Base-by-base conservation (phyloP, 1,140 invertebrate species). In the Halictus rubicundus region DNA sequence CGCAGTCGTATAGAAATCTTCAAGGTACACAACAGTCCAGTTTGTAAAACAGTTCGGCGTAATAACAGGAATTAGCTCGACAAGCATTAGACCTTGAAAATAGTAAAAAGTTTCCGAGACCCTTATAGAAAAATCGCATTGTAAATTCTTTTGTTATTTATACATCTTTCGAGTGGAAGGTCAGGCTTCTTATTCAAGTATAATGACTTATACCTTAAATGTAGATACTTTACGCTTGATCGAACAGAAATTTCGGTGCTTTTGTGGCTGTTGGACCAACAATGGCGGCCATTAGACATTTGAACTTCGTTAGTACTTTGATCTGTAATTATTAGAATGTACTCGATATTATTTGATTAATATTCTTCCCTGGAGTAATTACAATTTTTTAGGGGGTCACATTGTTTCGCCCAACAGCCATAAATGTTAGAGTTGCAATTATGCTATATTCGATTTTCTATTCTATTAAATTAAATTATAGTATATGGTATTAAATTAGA, bases 131-230 rank as follows among this genome's bases (percentile, higher is more conserved):
- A 78, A 72, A 21, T 27, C n/a, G 25, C 25, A 23, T 68, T 49
- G 59, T 42, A 57, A 54, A 27, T 19, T 71, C 42, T 69, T 80
- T 54, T 52, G 65, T 27, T 73, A 65, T 79, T 72, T 73, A 73
- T 61, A 79, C 12, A 65, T 79, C 25, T 59, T 57, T 80, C n/a
- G 60, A 80, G 74, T 25, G 59, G 71, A 79, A 79, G 78, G 49
- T 52, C 63, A 71, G 73, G 52, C 39, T 66, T 74, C 4, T 65
- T 49, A 72, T 57, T 70, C 61, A 78, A 59, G n/a, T 42, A 42
- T 70, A 77, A 19, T 19, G 46, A n/a, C 76, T 71, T 78, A 78
- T 32, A 52, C 4, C 60, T 5, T 69, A 78, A 52, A 52, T 82
- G 78, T 59, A 82, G 25, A 69, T 63, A 69, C 32, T 25, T 79